These are phyloP conservation scores for Smittia aterrima DNA, from an alignment of 2,888 invertebrate species.

Conservation along the genomic window DNA sequence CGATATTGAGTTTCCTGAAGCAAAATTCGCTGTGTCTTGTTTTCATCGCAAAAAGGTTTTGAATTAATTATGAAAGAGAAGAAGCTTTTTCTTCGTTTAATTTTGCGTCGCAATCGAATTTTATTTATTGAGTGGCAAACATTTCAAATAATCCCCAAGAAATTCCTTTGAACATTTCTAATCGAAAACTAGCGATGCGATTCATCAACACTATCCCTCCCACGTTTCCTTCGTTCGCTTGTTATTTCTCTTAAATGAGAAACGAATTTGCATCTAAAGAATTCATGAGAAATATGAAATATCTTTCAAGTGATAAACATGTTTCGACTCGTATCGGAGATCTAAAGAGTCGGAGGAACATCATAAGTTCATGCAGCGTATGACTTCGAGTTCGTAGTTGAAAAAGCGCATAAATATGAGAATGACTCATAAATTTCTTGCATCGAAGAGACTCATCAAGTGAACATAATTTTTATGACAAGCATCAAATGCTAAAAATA, in stretches of 20 bases:
- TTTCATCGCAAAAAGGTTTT: too few relatives aligned
- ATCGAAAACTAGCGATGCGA: too few relatives aligned
- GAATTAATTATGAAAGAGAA: too few relatives aligned
- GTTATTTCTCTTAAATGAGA: neutral
- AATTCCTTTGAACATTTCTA: too few relatives aligned
- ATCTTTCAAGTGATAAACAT: neutral
- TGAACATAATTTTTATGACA: constrained; percentile 14
- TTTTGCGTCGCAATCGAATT: too few relatives aligned
- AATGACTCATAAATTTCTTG: neutral
- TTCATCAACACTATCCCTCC: too few relatives aligned
- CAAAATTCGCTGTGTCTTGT: too few relatives aligned
- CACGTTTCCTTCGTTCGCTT: too few relatives aligned
- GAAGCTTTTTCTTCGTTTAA: too few relatives aligned
- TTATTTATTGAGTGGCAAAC: too few relatives aligned
- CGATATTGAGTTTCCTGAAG: too few relatives aligned
- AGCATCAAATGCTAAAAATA: neutral
- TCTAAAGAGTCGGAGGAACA: neutral
- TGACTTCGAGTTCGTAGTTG: neutral
- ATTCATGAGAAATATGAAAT: neutral
- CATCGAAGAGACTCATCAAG: neutral
- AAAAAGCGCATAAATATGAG: neutral
- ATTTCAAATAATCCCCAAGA: too few relatives aligned
- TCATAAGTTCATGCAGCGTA: neutral
- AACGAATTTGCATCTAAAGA: neutral
- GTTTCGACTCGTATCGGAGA: neutral